Conservation (phyloP, 2,888 invertebrate genomes). For the Drosophila antonietae region DNA sequence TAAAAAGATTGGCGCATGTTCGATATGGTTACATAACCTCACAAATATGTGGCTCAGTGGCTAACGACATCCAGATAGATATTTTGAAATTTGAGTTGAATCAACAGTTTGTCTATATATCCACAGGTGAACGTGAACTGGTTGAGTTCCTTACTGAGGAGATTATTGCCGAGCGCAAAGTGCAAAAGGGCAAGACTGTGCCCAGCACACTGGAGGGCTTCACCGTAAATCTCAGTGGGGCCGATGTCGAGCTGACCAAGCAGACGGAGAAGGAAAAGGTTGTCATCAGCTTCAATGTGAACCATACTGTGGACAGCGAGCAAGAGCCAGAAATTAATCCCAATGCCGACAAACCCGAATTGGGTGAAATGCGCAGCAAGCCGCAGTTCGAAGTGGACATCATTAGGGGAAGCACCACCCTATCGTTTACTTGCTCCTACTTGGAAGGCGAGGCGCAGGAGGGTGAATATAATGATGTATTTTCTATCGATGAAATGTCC, state of each 20-base stretch:
- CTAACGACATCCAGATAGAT: slow-evolving; percentile 38
- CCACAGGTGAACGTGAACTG: slow-evolving; percentile 92
- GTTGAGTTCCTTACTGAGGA: slow-evolving; percentile 97
- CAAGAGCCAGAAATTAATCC: slow-evolving; percentile 88
- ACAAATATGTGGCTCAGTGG: slow-evolving; percentile 40
- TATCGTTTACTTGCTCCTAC: slow-evolving; percentile 95
- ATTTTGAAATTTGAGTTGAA: slow-evolving; percentile 20
- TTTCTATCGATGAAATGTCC: slow-evolving; percentile 97
- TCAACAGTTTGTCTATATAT: slow-evolving; percentile 17
- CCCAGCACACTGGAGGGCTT: slow-evolving; percentile 93
- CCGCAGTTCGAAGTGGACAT: slow-evolving; percentile 97
- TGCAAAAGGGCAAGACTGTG: slow-evolving; percentile 90
- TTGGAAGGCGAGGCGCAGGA: slow-evolving; percentile 88
- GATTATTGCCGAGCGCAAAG: slow-evolving; percentile 95
- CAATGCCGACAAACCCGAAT: slow-evolving; percentile 88
- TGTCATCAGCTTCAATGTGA: slow-evolving; percentile 94
- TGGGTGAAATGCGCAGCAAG: slow-evolving; percentile 94
- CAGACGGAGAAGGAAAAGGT: slow-evolving; percentile 89
- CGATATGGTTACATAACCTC: slow-evolving; percentile 80
- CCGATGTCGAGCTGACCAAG: slow-evolving; percentile 94
- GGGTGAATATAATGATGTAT: slow-evolving; percentile 93
- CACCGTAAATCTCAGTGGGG: slow-evolving; percentile 90
- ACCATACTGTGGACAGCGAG: slow-evolving; percentile 96
- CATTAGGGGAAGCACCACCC: slow-evolving; percentile 89
- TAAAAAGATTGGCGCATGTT: slow-evolving; percentile 3